Conservation (phyloP, 2,888 invertebrate genomes). For the Sarcophaga subvicina region DNA sequence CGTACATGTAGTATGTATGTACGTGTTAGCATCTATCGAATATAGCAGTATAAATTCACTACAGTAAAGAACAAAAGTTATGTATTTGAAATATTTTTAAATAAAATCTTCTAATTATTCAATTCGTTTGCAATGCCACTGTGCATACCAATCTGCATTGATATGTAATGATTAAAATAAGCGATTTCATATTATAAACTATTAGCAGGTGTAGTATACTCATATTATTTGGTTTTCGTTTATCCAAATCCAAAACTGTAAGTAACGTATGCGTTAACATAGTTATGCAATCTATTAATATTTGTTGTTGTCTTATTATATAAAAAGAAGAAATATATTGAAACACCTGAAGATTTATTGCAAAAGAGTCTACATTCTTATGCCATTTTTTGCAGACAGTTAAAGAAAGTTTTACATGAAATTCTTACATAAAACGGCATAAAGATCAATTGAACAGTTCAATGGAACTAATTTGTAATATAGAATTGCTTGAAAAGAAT, state of each 20-base stretch:
- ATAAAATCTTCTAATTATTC: no score
- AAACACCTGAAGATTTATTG: conserved; percentile 54
- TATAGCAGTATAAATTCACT: neutral
- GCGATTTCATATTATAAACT: conserved; percentile 31
- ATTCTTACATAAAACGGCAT: conserved; percentile 31
- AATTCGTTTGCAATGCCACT: neutral
- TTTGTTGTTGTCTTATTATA: neutral
- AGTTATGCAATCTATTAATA: conserved; percentile 28
- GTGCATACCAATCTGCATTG: neutral
- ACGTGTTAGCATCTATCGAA: neutral
- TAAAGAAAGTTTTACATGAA: conserved; percentile 26
- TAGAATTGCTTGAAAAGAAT: neutral
- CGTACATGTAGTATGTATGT: neutral
- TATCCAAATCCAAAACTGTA: no score
- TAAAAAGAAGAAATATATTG: conserved; percentile 9
- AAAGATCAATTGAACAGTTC: conserved; percentile 46
- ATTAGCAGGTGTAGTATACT: conserved; percentile 29
- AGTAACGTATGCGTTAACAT: conserved; percentile 43
- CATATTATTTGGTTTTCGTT: conserved; percentile 26
- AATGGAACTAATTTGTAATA: conserved; percentile 32
- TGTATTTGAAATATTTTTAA: neutral
- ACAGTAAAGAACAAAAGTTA: neutral
- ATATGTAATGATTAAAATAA: conserved; percentile 24
- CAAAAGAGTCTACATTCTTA: conserved; percentile 11
- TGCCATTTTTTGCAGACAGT: conserved; percentile 16